phyloP scores from a whole-genome alignment of 2,797 vertebrate species.

The Karalla daura region DNA sequence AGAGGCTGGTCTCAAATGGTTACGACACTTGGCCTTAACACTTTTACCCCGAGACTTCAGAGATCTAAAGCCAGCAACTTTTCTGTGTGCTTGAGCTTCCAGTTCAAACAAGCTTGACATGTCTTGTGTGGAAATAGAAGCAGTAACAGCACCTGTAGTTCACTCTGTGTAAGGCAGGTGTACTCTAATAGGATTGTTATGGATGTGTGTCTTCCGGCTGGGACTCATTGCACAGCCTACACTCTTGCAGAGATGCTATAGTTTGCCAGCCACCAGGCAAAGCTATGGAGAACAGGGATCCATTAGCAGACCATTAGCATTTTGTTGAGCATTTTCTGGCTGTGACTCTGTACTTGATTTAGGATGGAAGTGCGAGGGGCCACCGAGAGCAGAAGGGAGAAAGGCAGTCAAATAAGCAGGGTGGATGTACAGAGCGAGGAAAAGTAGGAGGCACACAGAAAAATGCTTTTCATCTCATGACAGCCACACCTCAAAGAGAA shows the following conservation, averaged over 20 bases:
- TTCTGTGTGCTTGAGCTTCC: neutral
- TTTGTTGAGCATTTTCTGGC: conserved; percentile 68
- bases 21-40: no score
- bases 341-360: conserved; percentile 57
- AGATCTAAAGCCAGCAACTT: neutral
- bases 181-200: conserved; percentile 4
- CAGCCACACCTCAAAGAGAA: conserved; percentile 64
- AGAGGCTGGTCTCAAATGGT: neutral
- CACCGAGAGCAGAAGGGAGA: conserved; percentile 33
- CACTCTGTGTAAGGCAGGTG: conserved; percentile 15
- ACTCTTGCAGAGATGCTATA: conserved; percentile 29
- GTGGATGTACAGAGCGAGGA: conserved; percentile 43
- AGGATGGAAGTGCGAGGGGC: conserved; percentile 44
- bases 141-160: neutral
- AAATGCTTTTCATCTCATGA: conserved; percentile 70
- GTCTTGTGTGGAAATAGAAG: conserved; percentile 4
- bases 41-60: neutral
- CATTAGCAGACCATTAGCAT: conserved; percentile 71
- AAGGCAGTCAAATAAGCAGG: conserved; percentile 57
- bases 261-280: conserved; percentile 44
- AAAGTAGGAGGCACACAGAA: conserved; percentile 29
- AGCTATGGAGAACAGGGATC: conserved; percentile 48
- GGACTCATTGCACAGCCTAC: conserved; percentile 22
- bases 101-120: neutral
- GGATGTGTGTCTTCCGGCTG: conserved; percentile 12